A percentile compares a stretch with the other conserved stretches of the same genome.
Conservation (phyloP, 2,888 invertebrate species). For the Drosophila tanythrix region DNA sequence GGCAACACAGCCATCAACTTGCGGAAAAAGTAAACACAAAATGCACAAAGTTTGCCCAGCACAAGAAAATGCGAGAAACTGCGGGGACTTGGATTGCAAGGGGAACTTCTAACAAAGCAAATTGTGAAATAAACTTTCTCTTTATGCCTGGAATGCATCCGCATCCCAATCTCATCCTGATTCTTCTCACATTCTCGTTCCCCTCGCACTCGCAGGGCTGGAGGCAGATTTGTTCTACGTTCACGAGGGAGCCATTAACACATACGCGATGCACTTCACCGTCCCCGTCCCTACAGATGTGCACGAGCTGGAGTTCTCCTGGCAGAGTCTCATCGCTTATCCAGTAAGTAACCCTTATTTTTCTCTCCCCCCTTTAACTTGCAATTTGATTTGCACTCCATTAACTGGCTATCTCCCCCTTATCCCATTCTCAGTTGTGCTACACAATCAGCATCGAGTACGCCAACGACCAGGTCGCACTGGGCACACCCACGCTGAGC, state of each 20-base stretch:
- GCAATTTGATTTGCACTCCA: slow-evolving; percentile 73
- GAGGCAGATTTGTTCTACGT: slow-evolving; percentile 93
- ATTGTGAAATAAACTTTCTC: slow-evolving; percentile 69
- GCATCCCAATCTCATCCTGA: slow-evolving; percentile 19
- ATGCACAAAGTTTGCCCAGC: slow-evolving; percentile 63
- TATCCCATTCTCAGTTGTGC: slow-evolving; percentile 67
- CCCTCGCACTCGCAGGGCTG: slow-evolving; percentile 86
- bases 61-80: slow-evolving; percentile 29
- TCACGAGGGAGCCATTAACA: slow-evolving; percentile 92
- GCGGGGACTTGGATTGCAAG: neutral
- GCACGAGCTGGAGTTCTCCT: slow-evolving; percentile 92
- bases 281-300: slow-evolving; percentile 92
- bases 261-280: slow-evolving; percentile 93
- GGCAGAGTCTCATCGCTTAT: slow-evolving; percentile 91
- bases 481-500: slow-evolving; percentile 92
- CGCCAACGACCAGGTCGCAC: slow-evolving; percentile 88
- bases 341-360: slow-evolving; percentile 87
- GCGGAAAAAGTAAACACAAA: slow-evolving; percentile 62
- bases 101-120: slow-evolving; percentile 56
- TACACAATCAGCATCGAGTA: slow-evolving; percentile 85
- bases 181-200: slow-evolving; percentile 8
- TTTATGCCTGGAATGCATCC: slow-evolving; percentile 58
- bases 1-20: slow-evolving; percentile 33
- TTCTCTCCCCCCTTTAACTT: neutral
- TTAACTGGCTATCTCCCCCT: slow-evolving; percentile 51